phyloP scores from a whole-genome alignment of 2,797 vertebrate species.

The Lepidocolaptes lacrymiger region DNA sequence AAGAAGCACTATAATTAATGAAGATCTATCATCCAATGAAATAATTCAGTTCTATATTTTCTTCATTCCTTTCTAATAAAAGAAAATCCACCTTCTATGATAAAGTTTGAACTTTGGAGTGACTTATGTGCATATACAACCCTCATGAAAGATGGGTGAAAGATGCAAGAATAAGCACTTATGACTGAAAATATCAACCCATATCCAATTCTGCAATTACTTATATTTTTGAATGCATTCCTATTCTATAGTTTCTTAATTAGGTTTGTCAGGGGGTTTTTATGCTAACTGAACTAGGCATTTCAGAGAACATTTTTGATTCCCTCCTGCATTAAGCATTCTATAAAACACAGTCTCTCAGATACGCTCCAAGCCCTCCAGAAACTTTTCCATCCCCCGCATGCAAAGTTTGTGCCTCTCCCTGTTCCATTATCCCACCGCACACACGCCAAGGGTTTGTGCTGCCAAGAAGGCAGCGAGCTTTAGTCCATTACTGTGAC shows the following conservation, averaged over 20 bases:
- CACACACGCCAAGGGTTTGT: not conserved
- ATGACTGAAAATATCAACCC: not conserved
- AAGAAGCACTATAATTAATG: not conserved
- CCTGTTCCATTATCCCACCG: not conserved
- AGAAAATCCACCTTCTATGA: too few relatives aligned
- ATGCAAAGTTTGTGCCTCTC: not conserved
- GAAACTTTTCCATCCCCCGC: not conserved
- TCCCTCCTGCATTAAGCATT: not conserved
- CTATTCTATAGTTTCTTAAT: not conserved
- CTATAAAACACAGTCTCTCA: not conserved
- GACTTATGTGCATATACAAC: fast-evolving
- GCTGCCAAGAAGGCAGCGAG: not conserved
- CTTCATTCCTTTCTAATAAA: not conserved
- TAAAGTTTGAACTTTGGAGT: not conserved
- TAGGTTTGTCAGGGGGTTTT: too few relatives aligned
- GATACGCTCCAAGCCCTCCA: not conserved
- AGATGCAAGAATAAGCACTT: not conserved
- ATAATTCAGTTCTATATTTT: not conserved
- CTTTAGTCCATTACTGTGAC: conserved; percentile 79
- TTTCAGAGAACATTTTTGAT: not conserved
- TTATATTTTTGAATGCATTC: not conserved
- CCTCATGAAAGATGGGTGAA: not conserved
- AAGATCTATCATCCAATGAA: not conserved
- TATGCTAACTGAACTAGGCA: not conserved
- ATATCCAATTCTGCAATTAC: not conserved